Conservation (phyloP, 2,888 invertebrate genomes). For the Alitta virens region DNA sequence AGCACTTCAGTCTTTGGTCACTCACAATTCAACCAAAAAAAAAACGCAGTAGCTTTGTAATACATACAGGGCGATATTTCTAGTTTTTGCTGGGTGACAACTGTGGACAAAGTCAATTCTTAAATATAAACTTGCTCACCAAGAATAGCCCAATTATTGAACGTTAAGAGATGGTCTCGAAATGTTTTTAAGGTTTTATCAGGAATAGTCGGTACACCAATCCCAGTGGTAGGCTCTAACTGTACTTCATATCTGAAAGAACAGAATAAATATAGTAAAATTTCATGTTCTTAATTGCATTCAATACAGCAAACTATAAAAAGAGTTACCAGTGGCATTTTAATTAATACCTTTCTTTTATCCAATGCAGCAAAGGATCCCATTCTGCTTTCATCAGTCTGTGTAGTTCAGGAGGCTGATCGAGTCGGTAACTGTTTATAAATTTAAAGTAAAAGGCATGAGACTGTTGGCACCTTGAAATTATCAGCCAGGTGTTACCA, state of each 20-base stretch:
- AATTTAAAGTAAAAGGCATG: too few species aligned
- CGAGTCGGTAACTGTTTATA: constrained; percentile 56
- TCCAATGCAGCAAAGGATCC: constrained; percentile 88
- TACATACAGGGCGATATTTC: too few species aligned
- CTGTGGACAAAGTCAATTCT: too few species aligned
- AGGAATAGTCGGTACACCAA: constrained; percentile 70
- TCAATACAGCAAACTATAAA: too few species aligned
- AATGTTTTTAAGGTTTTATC: constrained; percentile 69
- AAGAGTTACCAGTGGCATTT: too few species aligned
- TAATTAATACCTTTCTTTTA: constrained; percentile 71
- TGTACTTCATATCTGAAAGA: constrained; percentile 66
- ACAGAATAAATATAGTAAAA: neutral
- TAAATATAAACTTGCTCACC: constrained; percentile 71
- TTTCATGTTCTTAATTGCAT: too few species aligned
- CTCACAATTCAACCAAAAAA: too few species aligned
- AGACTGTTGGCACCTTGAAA: too few species aligned
- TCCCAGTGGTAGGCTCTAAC: constrained; percentile 70
- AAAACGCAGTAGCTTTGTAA: too few species aligned
- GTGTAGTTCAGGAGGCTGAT: constrained; percentile 73
- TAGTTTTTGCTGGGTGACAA: too few species aligned
- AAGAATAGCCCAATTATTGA: constrained; percentile 76
- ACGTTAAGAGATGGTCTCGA: constrained; percentile 75
- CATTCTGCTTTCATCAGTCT: constrained; percentile 78
- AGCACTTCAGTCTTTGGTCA: too few species aligned
- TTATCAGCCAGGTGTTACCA: too few species aligned